Evolutionary conservation across 92 coral and sea anemone species (phyloP), one percentile per base, ranked within the genome.

Genomic region (Heliopora coerulea): DNA sequence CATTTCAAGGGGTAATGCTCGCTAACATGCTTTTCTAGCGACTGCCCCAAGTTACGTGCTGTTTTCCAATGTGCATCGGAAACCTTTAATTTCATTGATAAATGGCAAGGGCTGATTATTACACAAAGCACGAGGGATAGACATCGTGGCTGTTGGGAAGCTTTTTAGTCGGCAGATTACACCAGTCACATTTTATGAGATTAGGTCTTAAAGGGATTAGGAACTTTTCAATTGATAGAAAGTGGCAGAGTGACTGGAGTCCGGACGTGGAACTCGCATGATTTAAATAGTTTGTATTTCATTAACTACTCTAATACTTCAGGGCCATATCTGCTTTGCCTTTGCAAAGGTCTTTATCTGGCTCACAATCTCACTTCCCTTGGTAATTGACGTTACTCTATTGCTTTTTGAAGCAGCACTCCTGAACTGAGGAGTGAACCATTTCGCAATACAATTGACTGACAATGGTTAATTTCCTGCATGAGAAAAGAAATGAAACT

Each of bases 221-320:
- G 61, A 70, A 34, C 77, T 41, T 63, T 52, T 41, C 62, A 70
- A 70, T 70, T 70, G 63, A 70, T 31, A 70, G 77, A 40, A 54
- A 54, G 52, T 70, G 60, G 54, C 77, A 40, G 35, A 54, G 52
- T 70, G 60, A 70, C 77, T 52, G 77, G 77, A 70, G 77, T 70
- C 77, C 77, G 77, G 77, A 70, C 77, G 49, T 54, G 58, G 54
- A 70, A 70, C 29, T 58, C 37, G 37, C 62, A 54, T 70, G 77
- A 70, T 40, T 70, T 23, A 70, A 50, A 70, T 70, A 70, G 77
- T 67, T 67, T 67, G 74, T 70, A 54, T 70, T 70, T 54, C 46
- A 70, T 70, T 52, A 70, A 18, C 50, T 29, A 12, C 19, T 18
- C 60, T 69, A 69, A 50, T 69, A 69, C 61, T 54, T 49, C 35